Evolutionary conservation across 2,888 invertebrate species (phyloP), one percentile per base, ranked within the genome.

Genomic region (Zele albiditarsus): DNA sequence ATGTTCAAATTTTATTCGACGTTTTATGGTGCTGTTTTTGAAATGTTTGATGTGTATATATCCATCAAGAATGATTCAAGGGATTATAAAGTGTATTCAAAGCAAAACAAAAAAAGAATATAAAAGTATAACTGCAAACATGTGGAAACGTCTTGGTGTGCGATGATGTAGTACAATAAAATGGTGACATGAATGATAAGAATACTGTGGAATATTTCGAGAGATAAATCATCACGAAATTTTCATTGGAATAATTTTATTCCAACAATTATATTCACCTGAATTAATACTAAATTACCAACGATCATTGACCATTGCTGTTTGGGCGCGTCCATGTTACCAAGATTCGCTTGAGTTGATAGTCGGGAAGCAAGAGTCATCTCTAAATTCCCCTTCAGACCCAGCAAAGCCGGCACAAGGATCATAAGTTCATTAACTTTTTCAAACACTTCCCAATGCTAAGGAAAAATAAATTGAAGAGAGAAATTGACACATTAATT

Each of bases 301-400:
- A 92, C 90, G 80, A 94, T 93, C 91, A 94, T 93, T 81, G 90
- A 90, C 89, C 92, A 90, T 82, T 92, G 91, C 81, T 94, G 93
- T 81, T 92, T 91, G 5, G 91, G 89, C 38, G 92, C 91, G 84
- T 95, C 94, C 93, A 95, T 93, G 84, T 94, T 93, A 14, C 95
- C 95, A 78, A 95, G 90, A 89, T 95, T 95, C 12, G 95, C 97
- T 91, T 98, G 97, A 0, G 98, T 99, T 8, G 98, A 98, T 46
- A 99, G 92, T 71, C 98, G 93, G 1, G 98, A 98, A 0, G 98
- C 98, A 76, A 99, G 91, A 77, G 98, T 98, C 97, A 98, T 98
- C 91, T 98, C 98, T 85, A 98, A 91, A 90, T 98, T 98, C 78
- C 98, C 98, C 91, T 97, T 93, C 31, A 95, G 91, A 25, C 96